Evolutionary conservation across 2,113 vertebrate species (phyloP).

Genomic region (Lepisosteus oculatus): DNA sequence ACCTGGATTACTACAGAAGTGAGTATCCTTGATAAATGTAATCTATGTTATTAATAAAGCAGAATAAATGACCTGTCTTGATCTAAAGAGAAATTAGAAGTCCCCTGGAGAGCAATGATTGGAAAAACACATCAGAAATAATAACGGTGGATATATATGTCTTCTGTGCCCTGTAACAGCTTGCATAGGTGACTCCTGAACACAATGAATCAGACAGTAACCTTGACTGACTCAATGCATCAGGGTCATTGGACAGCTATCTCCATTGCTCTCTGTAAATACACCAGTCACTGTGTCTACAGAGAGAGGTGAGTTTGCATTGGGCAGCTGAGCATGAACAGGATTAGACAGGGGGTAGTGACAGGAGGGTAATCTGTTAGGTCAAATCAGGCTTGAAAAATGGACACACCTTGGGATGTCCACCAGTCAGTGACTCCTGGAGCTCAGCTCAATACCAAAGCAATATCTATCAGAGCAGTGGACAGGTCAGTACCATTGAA

Average conservation of each 20-base stretch:
- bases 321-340: conserved; percentile 3
- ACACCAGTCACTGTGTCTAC: not conserved
- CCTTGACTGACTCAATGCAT: conserved; percentile 33
- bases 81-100: conserved; percentile 21
- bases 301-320: not conserved
- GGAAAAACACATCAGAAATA: conserved; percentile 33
- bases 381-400: not conserved
- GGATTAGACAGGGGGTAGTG: not conserved
- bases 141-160: conserved; percentile 40
- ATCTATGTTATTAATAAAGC: conserved; percentile 25
- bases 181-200: conserved; percentile 23
- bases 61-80: conserved; percentile 34
- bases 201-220: conserved; percentile 27
- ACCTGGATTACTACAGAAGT: conserved; percentile 19
- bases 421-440: not conserved
- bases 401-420: conserved; percentile 4
- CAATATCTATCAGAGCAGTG: not conserved
- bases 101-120: not conserved
- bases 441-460: not conserved
- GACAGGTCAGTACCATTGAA: no score
- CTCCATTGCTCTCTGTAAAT: conserved; percentile 31
- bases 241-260: conserved; percentile 24
- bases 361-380: conserved; percentile 1
- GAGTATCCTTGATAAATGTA: conserved; percentile 38
- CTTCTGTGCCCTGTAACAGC: conserved; percentile 26